Evolutionary conservation across 1,140 invertebrate genomes (phyloP).

Genomic region (Polypedilum pembai): DNA sequence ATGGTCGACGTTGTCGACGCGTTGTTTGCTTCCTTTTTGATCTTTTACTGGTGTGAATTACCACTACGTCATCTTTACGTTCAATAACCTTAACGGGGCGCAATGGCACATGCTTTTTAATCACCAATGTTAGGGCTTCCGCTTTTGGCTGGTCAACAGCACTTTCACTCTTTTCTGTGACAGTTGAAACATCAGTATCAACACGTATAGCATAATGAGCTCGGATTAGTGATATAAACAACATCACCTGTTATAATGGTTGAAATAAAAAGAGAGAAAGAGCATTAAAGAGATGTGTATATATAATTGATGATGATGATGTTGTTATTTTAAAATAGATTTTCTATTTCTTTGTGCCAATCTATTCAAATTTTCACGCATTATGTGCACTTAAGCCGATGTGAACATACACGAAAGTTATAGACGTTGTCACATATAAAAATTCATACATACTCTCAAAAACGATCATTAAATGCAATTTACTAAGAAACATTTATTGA

Average conservation of each 20-base stretch:
- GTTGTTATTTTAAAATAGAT: not conserved
- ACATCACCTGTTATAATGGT: not conserved
- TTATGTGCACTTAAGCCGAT: not conserved
- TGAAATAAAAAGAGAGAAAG: not conserved
- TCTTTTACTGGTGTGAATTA: not conserved
- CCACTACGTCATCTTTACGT: constrained; percentile 1
- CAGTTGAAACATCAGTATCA: not conserved
- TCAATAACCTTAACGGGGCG: not conserved
- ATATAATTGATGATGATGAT: not conserved
- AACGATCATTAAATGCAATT: constrained; percentile 4
- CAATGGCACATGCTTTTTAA: not conserved
- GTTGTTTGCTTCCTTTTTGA: not conserved
- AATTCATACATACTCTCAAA: not conserved
- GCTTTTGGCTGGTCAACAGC: not conserved
- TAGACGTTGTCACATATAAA: not conserved
- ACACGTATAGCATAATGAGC: not conserved
- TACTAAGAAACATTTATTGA: not conserved
- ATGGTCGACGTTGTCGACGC: not conserved
- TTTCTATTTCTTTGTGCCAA: not conserved
- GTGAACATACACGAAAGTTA: not conserved
- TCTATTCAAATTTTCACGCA: not conserved
- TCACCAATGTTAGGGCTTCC: constrained; percentile 1
- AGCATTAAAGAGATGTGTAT: not conserved
- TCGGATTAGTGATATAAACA: constrained; percentile 3
- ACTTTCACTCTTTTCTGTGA: constrained; percentile 14